Evolutionary conservation across 1,140 invertebrate genomes (phyloP).

Genomic region (Matsumurasca onukii): DNA sequence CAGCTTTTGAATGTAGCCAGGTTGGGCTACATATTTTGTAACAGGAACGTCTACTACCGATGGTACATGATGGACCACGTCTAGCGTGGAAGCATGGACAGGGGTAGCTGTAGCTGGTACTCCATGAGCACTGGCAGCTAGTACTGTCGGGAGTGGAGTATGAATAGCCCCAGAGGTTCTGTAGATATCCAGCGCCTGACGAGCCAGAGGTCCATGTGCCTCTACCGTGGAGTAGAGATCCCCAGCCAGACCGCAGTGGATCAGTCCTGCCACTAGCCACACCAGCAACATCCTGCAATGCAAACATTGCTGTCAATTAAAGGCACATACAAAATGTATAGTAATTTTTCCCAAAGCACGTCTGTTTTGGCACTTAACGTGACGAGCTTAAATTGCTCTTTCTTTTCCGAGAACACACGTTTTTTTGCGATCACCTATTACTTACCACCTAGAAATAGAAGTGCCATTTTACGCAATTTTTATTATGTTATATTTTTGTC

Average conservation of each 20-base stretch:
- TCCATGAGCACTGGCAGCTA: conserved; percentile 36
- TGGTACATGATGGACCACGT: conserved; percentile 49
- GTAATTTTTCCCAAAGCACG: not conserved
- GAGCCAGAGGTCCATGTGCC: conserved; percentile 34
- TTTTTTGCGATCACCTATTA: not conserved
- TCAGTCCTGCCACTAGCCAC: not conserved
- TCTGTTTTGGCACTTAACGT: not conserved
- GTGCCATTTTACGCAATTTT: not conserved
- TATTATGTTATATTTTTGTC: no score
- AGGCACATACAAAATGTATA: not conserved
- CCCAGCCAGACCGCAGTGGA: not conserved
- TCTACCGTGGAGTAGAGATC: conserved; percentile 29
- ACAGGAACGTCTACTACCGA: conserved; percentile 55
- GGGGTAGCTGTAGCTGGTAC: conserved; percentile 17
- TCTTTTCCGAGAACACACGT: not conserved
- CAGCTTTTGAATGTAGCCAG: conserved; percentile 54
- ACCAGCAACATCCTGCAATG: not conserved
- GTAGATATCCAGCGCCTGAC: conserved; percentile 27
- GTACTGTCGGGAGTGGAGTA: conserved; percentile 27
- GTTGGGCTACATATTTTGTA: conserved; percentile 53
- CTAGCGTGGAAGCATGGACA: no score
- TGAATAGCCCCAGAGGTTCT: not conserved
- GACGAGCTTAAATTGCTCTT: not conserved
- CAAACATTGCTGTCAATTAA: no score
- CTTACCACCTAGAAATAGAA: not conserved